phyloP scores from a whole-genome alignment of 2,888 invertebrate genomes.

The Furcula furcula region DNA sequence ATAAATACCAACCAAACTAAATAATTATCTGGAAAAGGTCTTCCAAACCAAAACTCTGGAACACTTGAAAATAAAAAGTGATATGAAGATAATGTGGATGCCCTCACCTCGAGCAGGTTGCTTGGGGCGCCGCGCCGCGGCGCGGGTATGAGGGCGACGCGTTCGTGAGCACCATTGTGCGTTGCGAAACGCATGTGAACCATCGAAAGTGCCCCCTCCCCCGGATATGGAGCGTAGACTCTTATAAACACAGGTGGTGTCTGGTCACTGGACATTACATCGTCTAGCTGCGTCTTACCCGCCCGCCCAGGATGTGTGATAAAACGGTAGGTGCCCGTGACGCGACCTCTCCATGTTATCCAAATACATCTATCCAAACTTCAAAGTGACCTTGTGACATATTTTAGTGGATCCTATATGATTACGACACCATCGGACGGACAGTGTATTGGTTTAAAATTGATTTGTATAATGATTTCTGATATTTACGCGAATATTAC shows the following conservation, averaged over 20 bases:
- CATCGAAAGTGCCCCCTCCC: slow-evolving; percentile 80
- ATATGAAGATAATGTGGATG: slow-evolving; percentile 16
- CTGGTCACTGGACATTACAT: slow-evolving; percentile 71
- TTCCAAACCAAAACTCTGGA: too few relatives aligned
- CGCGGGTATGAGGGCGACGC: slow-evolving; percentile 56
- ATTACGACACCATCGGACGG: slow-evolving; percentile 3
- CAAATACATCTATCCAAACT: slow-evolving; percentile 29
- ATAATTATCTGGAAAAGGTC: too few relatives aligned
- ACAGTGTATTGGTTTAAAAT: neutral
- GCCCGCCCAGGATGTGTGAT: slow-evolving; percentile 69
- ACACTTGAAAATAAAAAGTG: neutral
- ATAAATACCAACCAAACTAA: too few relatives aligned
- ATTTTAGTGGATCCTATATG: slow-evolving; percentile 17
- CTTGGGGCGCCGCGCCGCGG: slow-evolving; percentile 17
- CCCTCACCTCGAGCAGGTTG: slow-evolving; percentile 44
- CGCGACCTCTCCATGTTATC: slow-evolving; percentile 28
- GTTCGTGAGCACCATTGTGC: slow-evolving; percentile 67
- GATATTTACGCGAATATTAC: too few relatives aligned
- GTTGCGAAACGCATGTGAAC: slow-evolving; percentile 72
- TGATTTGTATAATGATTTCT: neutral
- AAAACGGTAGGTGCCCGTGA: slow-evolving; percentile 69
- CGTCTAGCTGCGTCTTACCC: slow-evolving; percentile 59
- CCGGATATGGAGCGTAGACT: slow-evolving; percentile 72
- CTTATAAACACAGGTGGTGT: slow-evolving; percentile 77
- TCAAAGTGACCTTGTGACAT: slow-evolving; percentile 49